Base-by-base conservation (phyloP, 1,140 invertebrate genomes). In the Batillaria attramentaria region DNA sequence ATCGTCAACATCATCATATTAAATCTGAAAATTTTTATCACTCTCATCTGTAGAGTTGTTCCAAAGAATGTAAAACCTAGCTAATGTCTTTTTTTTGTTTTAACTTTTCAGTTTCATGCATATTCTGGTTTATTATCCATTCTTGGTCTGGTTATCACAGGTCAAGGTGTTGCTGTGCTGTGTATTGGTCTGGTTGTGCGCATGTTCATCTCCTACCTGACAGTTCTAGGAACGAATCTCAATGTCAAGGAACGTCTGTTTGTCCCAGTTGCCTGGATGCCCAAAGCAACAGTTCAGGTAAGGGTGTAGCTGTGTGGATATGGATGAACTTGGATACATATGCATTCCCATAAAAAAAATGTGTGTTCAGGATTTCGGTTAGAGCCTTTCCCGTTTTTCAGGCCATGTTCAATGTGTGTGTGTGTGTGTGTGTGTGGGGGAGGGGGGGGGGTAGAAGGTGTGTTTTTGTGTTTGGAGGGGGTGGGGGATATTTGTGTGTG, bases 231-330 rank as follows among this genome's bases (percentile, higher is more conserved):
- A 73, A 92, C 92, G 74, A 94, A 94, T 66, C 92, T 98, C 6
- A 98, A 84, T 74, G 89, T 94, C 28, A 97, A 95, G 88, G 97
- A 99, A 89, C 96, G 96, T 84, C 84, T 97, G 5, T 98, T 98
- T 87, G 94, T 97, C 18, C 93, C 96, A 0, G 88, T 99, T 8
- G 94, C 97, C 0, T 98, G 96, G 94, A 95, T 98, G 93, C 95
- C 97, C 2, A 99, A 99, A 92, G 97, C 90, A 16, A 91, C 90
- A 18, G 90, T 91, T 5, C 90, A 91, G 87, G 90, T 91, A 83
- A 76, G 35, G 3, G 33, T 8, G 24, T 1, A 62, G 16, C 46
- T 54, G 46, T 54, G n/a, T 54, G 46, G 16, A 16, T n/a, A 54
- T 54, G 16, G 46, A 18, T n/a, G n/a, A n/a, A n/a, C n/a, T n/a